These are phyloP conservation scores for Armadillidium nasatum DNA, from an alignment of 1,140 invertebrate species.

Conservation along the genomic window DNA sequence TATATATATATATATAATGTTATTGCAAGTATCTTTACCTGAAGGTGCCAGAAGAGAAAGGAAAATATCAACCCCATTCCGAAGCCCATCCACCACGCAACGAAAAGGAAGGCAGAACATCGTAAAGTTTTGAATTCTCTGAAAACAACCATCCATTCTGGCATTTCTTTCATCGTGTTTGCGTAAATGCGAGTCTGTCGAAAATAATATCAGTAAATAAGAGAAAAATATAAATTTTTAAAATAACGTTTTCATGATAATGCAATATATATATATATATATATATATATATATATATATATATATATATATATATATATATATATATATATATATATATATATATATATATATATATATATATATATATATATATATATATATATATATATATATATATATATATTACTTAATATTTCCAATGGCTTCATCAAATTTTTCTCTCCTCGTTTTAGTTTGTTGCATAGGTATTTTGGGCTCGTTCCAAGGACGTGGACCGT, in stretches of 20 bases:
- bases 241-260: too few relatives aligned
- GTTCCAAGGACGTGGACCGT: slow-evolving; percentile 42
- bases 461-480: slow-evolving; percentile 43
- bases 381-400: slow-evolving; percentile 4
- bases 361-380: slow-evolving; percentile 17
- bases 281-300: neutral
- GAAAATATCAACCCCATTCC: slow-evolving; percentile 99
- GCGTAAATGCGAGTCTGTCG: slow-evolving; percentile 82
- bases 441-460: slow-evolving; percentile 37
- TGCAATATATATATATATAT: neutral
- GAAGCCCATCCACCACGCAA: slow-evolving; percentile 98
- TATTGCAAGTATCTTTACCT: slow-evolving; percentile 47
- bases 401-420: slow-evolving; percentile 39
- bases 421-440: slow-evolving; percentile 42
- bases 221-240: too few relatives aligned
- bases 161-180: slow-evolving; percentile 82
- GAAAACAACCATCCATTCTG: slow-evolving; percentile 86
- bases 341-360: slow-evolving; percentile 17
- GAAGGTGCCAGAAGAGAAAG: slow-evolving; percentile 98
- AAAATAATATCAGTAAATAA: neutral
- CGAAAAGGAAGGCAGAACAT: slow-evolving; percentile 88
- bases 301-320: slow-evolving; percentile 15
- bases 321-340: slow-evolving; percentile 12
- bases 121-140: slow-evolving; percentile 85
- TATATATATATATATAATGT: too few relatives aligned